phyloP scores from a whole-genome alignment of 2,888 invertebrate species.

The Clunio marinus region DNA sequence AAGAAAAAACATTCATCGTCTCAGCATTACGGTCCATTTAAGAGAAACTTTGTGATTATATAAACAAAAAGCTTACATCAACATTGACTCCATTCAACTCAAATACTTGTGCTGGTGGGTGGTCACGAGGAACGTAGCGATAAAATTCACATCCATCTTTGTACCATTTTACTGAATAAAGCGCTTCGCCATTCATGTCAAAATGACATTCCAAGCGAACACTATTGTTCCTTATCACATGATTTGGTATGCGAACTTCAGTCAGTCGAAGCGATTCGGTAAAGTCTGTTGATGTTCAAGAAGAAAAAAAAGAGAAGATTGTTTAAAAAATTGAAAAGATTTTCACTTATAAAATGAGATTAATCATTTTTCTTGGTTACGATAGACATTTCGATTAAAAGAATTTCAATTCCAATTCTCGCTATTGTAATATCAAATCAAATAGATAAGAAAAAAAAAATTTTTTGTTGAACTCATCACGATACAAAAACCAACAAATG shows the following conservation, averaged over 20 bases:
- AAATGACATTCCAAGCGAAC: conserved; percentile 76
- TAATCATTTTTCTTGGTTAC: background rate
- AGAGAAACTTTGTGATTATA: background rate
- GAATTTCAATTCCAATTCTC: background rate
- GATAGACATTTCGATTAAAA: background rate
- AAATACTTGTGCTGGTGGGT: conserved; percentile 75
- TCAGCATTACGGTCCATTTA: conserved; percentile 2
- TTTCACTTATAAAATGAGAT: background rate
- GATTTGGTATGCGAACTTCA: conserved; percentile 75
- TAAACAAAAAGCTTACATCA: conserved; percentile 64
- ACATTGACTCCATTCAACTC: conserved; percentile 76
- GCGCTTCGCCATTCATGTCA: conserved; percentile 73
- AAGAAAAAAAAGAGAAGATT: conserved; percentile 40
- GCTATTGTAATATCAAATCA: too few relatives aligned
- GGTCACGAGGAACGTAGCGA: conserved; percentile 77
- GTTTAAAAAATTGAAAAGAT: conserved; percentile 34
- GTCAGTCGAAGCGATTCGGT: conserved; percentile 63
- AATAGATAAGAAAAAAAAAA: too few relatives aligned
- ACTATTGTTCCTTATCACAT: conserved; percentile 72
- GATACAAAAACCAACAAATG: conserved; percentile 13
- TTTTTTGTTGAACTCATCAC: conserved; percentile 5
- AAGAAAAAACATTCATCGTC: conserved; percentile 37
- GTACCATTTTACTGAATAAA: conserved; percentile 90
- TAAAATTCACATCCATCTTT: conserved; percentile 87
- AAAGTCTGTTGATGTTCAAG: conserved; percentile 47